Percentiles rank a stretch among this genome's conserved stretches.
phyloP scores from a whole-genome alignment of 2,888 invertebrate genomes.

The Rutpela maculata region DNA sequence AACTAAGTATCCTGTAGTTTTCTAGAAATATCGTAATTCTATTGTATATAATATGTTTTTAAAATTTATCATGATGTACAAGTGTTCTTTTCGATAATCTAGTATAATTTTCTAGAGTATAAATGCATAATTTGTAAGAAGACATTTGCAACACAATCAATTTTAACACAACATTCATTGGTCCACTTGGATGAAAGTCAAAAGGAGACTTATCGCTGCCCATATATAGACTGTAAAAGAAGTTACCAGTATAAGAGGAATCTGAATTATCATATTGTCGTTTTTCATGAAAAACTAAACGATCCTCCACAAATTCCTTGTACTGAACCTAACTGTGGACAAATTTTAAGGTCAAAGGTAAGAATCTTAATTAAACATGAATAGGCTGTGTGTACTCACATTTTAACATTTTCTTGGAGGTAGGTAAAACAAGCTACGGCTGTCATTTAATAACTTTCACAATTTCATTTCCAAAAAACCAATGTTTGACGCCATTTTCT shows the following conservation, averaged over 20 bases:
- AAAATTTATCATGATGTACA: no score
- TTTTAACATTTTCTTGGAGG: neutral
- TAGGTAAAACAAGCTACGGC: neutral
- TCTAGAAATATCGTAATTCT: no score
- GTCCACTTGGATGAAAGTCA: constrained; percentile 56
- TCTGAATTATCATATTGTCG: constrained; percentile 61
- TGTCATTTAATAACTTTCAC: neutral
- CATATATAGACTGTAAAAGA: constrained; percentile 61
- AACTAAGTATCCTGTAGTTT: no score
- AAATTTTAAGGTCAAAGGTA: constrained; percentile 49
- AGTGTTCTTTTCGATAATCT: no score
- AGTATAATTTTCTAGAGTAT: constrained; percentile 54
- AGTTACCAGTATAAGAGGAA: constrained; percentile 65
- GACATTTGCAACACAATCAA: constrained; percentile 55
- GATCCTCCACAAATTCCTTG: constrained; percentile 48
- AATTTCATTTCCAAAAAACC: no score
- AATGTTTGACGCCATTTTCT: no score
- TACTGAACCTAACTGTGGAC: constrained; percentile 55
- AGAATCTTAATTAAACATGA: no score
- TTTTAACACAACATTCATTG: constrained; percentile 59
- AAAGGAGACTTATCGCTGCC: constrained; percentile 58
- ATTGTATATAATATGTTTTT: no score
- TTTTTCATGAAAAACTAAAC: constrained; percentile 59
- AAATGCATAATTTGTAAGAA: constrained; percentile 62
- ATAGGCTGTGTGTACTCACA: no score